Evolutionary conservation across 2,888 invertebrate genomes (phyloP), one percentile per base, ranked within the genome.

Genomic region (Drosophila stalkeri): DNA sequence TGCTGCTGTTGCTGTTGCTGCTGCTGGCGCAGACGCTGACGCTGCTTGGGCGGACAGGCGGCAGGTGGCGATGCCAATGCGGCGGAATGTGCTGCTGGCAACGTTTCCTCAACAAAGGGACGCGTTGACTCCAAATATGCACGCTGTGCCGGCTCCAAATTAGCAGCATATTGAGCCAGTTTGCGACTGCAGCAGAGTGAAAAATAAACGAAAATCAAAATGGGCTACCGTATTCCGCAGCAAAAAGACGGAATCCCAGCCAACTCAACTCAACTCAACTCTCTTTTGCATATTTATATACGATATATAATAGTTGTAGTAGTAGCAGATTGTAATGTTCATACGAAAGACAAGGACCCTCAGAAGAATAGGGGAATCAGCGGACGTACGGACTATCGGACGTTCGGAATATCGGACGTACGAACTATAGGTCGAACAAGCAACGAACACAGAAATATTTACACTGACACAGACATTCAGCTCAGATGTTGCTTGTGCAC

Each of bases 151-250:
- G 91, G 81, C 60, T 90, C 90, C 77, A 91, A 68, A 9, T 89
- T 87, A 35, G 75, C 87, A 6, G 89, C 87, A 77, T 89, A 91
- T 37, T 91, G 90, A n/a, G 83, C 84, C 70, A 91, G 60, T 61
- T 91, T 91, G 41, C 91, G 89, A 4, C 91, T 91, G 47, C 6
- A 20, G 16, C 6, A 4, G 12, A 16, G 67, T 61, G 3, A 3
- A 49, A 37, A 6, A 5, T n/a, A 37, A 65, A n/a, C 3, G 7
- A 16, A 31, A 12, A 14, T 4, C 31, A 31, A 56, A 51, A 16
- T 27, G 14, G 12, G 1, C 16, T 16, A 33, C 31, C 2, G 31
- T 2, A 23, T 20, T 12, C 14, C 20, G 43, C 9, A 20, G 3
- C 18, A 2, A 16, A 39, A 3, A 2, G 6, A 3, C n/a, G 3